Evolutionary conservation across 2,113 vertebrate species (phyloP).

Genomic region (Rhodinocichla rosea): DNA sequence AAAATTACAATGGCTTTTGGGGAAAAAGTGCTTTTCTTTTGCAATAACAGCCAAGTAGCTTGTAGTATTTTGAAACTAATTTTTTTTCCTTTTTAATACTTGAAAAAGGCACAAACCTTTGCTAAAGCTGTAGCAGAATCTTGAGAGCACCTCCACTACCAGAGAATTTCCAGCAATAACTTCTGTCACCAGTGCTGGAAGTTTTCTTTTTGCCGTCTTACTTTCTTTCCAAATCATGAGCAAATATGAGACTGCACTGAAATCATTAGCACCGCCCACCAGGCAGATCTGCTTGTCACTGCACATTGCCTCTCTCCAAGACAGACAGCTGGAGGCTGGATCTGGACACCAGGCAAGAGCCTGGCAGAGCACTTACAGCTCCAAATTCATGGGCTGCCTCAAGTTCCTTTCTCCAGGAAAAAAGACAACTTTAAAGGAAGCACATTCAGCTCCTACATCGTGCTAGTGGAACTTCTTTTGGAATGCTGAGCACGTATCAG

Average conservation of each 20-base stretch:
- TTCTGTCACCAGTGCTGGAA: not conserved
- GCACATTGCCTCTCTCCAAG: not conserved
- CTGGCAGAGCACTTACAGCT: not conserved
- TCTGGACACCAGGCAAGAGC: not conserved
- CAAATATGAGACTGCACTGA: not conserved
- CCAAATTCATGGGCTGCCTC: not conserved
- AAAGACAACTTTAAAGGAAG: not conserved
- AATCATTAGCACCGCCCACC: slow-evolving; percentile 41
- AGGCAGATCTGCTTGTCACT: not conserved
- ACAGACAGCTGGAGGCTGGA: not conserved
- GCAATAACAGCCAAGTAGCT: not conserved
- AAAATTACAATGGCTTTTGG: not conserved
- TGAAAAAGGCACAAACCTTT: not conserved
- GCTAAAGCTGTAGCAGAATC: not conserved
- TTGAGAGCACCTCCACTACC: not conserved
- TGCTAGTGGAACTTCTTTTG: not conserved
- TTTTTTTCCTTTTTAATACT: not conserved
- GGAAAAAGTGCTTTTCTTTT: not conserved
- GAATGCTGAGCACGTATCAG: not conserved
- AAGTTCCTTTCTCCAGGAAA: not conserved
- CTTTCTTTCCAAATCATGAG: not conserved
- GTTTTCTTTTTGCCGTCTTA: not conserved
- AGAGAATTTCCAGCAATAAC: not conserved
- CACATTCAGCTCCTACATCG: not conserved
- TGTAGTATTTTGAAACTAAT: not conserved